phyloP scores from a whole-genome alignment of 2,888 invertebrate species.

The Ptychoptera albimana region DNA sequence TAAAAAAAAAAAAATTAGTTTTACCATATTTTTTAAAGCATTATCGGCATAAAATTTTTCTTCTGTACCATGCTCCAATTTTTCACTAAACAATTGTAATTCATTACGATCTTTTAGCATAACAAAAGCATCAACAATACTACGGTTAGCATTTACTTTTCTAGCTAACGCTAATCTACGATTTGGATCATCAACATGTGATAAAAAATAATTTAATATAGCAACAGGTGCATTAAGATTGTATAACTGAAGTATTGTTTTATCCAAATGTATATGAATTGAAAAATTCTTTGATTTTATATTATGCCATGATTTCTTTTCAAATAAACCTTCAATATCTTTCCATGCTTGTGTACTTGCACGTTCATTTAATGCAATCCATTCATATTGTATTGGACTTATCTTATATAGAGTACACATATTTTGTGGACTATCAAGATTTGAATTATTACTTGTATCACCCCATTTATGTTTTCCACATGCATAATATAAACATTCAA shows the following conservation, averaged over 20 bases:
- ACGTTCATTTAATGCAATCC: slow-evolving; percentile 44
- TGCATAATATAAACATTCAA: slow-evolving; percentile 22
- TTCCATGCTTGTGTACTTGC: slow-evolving; percentile 25
- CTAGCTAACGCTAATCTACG: slow-evolving; percentile 22
- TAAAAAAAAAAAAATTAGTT: slow-evolving; percentile 1
- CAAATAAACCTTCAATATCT: slow-evolving; percentile 20
- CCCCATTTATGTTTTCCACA: slow-evolving; percentile 26
- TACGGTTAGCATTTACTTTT: slow-evolving; percentile 24
- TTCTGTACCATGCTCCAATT: slow-evolving; percentile 33
- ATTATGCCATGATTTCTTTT: slow-evolving; percentile 21
- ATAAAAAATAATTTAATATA: slow-evolving; percentile 24
- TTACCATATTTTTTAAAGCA: slow-evolving; percentile 34
- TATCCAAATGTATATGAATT: slow-evolving; percentile 25
- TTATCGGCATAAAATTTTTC: slow-evolving; percentile 60
- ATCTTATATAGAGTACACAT: slow-evolving; percentile 31
- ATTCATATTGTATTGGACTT: slow-evolving; percentile 47
- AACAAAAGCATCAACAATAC: slow-evolving; percentile 24
- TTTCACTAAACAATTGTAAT: slow-evolving; percentile 19
- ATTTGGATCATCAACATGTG: slow-evolving; percentile 22
- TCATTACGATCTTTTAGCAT: slow-evolving; percentile 24
- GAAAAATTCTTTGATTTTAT: slow-evolving; percentile 27
- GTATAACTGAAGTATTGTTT: slow-evolving; percentile 22
- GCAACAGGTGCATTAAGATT: slow-evolving; percentile 23
- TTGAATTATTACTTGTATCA: slow-evolving; percentile 17
- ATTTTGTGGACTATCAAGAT: slow-evolving; percentile 17